A percentile compares a stretch with the other conserved stretches of the same genome.
phyloP scores from a whole-genome alignment of 2,113 vertebrate species.

The Oncorhynchus nerka region DNA sequence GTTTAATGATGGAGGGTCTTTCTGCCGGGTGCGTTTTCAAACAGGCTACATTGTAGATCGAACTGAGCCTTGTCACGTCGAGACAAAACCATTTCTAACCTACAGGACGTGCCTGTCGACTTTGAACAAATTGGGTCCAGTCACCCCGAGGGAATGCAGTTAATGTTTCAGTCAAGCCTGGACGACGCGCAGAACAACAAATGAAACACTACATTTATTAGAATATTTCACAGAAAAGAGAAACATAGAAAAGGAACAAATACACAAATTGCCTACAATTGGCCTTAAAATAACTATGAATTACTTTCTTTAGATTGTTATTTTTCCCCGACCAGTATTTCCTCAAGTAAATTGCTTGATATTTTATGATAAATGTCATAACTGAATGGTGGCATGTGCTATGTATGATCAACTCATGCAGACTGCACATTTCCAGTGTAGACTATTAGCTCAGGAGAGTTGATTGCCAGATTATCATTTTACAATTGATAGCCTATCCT shows the following conservation, averaged over 20 bases:
- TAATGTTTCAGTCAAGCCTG: constrained; percentile 81
- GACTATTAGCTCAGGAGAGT: not conserved
- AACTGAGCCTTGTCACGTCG: constrained; percentile 86
- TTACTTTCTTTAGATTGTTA: not conserved
- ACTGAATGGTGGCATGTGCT: not conserved
- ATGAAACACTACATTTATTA: not conserved
- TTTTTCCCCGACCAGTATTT: not conserved
- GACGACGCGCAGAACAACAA: constrained; percentile 56
- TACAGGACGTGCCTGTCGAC: constrained; percentile 90
- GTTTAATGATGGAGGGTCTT: constrained; percentile 75
- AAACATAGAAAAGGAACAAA: not conserved
- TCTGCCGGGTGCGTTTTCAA: constrained; percentile 86
- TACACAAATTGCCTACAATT: not conserved
- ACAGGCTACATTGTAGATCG: constrained; percentile 84
- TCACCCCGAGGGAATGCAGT: constrained; percentile 88
- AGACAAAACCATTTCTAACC: constrained; percentile 90
- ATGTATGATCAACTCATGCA: not conserved
- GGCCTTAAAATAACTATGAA: not conserved
- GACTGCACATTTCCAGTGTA: not conserved
- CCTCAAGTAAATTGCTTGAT: not conserved
- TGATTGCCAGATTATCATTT: not conserved
- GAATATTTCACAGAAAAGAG: not conserved
- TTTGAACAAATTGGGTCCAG: constrained; percentile 85
- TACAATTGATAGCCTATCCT: not conserved
- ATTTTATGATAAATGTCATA: not conserved